Evolutionary conservation across 2,797 vertebrate species (phyloP).

Genomic region (Ambastaia sidthimunki): DNA sequence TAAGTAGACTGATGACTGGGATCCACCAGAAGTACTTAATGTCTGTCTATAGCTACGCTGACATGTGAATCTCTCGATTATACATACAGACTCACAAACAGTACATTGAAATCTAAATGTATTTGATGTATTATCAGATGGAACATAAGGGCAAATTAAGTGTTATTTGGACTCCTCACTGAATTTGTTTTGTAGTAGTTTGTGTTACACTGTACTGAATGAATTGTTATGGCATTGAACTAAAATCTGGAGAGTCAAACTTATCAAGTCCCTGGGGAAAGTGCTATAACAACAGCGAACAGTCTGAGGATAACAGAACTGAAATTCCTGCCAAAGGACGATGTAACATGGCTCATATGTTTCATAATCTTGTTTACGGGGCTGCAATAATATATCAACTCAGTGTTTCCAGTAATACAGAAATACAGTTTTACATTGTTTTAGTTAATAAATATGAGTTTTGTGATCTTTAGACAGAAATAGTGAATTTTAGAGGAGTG

Average conservation of each 20-base stretch:
- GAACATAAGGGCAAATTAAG: slow-evolving; percentile 17
- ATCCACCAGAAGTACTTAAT: slow-evolving; percentile 56
- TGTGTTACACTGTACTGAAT: slow-evolving; percentile 68
- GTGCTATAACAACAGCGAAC: slow-evolving; percentile 73
- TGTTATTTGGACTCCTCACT: background rate
- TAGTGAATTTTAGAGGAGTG: too few species aligned
- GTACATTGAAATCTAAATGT: background rate
- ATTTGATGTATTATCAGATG: background rate
- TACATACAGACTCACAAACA: background rate
- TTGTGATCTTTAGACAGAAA: too few species aligned
- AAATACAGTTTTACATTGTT: background rate
- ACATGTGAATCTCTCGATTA: slow-evolving; percentile 11
- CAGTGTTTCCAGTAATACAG: background rate
- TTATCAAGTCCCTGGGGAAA: slow-evolving; percentile 73
- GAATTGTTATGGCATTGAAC: slow-evolving; percentile 54
- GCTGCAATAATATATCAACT: background rate
- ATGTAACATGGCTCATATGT: background rate
- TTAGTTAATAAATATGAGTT: background rate
- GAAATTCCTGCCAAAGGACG: slow-evolving; percentile 12
- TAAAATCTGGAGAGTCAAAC: slow-evolving; percentile 66
- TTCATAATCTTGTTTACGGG: slow-evolving; percentile 9
- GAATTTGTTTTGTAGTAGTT: background rate
- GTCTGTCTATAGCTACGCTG: slow-evolving; percentile 51
- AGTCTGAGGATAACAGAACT: slow-evolving; percentile 67
- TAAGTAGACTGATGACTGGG: slow-evolving; percentile 39